phyloP scores from a whole-genome alignment of 2,113 vertebrate genomes.

The Macrotis lagotis region DNA sequence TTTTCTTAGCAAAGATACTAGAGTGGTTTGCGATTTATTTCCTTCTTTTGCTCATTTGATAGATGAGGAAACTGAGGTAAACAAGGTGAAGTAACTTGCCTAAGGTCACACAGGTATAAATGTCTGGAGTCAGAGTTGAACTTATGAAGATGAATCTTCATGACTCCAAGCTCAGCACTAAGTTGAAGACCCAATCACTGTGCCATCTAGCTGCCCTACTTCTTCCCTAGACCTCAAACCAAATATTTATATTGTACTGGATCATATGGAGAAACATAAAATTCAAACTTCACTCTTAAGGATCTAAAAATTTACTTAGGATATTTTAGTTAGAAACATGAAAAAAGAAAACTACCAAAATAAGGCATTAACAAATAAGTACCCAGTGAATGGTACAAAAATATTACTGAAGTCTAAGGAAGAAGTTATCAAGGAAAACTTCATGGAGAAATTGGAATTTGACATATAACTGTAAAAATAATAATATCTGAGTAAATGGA shows the following conservation, averaged over 20 bases:
- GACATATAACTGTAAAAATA: neutral
- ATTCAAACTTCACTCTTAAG: neutral
- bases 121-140: neutral
- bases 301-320: neutral
- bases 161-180: neutral
- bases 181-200: neutral
- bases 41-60: neutral
- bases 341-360: neutral
- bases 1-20: neutral
- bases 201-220: neutral
- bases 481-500: neutral
- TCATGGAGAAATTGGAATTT: neutral
- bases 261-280: neutral
- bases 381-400: neutral
- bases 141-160: neutral
- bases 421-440: no score
- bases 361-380: neutral
- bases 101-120: neutral
- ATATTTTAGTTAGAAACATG: neutral
- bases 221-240: neutral
- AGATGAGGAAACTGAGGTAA: neutral
- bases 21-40: neutral
- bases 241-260: neutral
- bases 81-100: neutral
- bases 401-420: neutral